Evolutionary conservation across 92 coral and sea anemone species (phyloP), one percentile per base, ranked within the genome.

Genomic region (Porites evermanni): DNA sequence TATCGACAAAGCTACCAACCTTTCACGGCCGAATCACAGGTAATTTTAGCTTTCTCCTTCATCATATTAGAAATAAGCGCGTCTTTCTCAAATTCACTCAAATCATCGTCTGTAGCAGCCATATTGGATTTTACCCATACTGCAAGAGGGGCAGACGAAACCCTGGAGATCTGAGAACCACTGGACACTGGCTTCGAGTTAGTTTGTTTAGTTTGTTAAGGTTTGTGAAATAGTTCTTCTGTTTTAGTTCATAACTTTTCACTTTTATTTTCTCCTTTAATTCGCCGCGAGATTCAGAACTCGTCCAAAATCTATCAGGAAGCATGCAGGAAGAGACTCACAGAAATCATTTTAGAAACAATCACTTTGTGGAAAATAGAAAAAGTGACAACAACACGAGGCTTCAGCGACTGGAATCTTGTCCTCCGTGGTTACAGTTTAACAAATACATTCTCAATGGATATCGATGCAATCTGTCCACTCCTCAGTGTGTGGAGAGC

Each of bases 381-480:
- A 67, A 38, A 38, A 3, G 47, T 4, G 47, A 38, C 47, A 38
- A 38, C 47, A 4, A 38, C 47, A 38, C 47, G 47, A 38, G 6
- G 47, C 47, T 38, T 38, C 47, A 38, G 50, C 60, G 89, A 0
- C 81, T 87, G 70, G 75, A 90, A 64, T 85, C 70, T 1, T 88
- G 93, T 51, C 98, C 98, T 13, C 70, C 94, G 12, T 94, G 98
- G 98, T 83, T 96, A 53, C 95, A 94, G 75, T 96, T 90, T 26
- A 96, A 96, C 89, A 92, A 89, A 76, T 95, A 82, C 80, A 90
- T 96, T 16, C 79, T 87, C 65, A 74, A 67, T 20, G 98, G 99
- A 23, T 96, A 96, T 78, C 96, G 99, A 7, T 88, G 92, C 64
- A 89, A 93, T 44, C 88, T 93, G 64, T 70, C 93, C 1, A 81